Base-by-base conservation (phyloP, 2,797 vertebrate species). In the Muraenolepis orangiensis region DNA sequence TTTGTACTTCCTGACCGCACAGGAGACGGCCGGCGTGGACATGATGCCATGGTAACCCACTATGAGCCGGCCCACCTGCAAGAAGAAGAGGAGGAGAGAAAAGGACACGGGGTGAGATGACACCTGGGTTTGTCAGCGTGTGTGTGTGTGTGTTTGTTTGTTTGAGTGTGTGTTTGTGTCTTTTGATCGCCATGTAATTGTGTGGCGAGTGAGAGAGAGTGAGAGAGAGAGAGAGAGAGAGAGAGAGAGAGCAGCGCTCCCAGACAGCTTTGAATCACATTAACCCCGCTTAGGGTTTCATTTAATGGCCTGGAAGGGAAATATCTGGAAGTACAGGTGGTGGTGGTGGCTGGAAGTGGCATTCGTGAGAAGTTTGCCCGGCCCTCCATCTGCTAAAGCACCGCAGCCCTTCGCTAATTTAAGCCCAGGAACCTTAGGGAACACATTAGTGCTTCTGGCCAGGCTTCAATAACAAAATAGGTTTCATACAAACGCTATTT, bases 31-130 rank as follows among this genome's bases (percentile, higher is more conserved):
- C 0, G 97, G 97, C 0, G 97, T 98, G 78, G 97, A 98, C 84
- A 99, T 95, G 86, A 98, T 94, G 40, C 98, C 97, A 0, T 97
- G 94, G 91, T 97, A 96, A 82, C 97, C 98, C 3, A 99, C 95
- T 76, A 98, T 95, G 81, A 99, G 83, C 66, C 94, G 95, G 36
- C 96, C 96, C 46, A 99, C 95, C 97, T 99, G 91, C 57, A 26
- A 4, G 57, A 71, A 77, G 76, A 75, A 36, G 67, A 57, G 51
- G n/a, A 26, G 57, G 57, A 64, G 42, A 42, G 1, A 66, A 40
- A 81, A 86, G 75, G 80, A 78, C 84, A 84, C 82, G 73, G 78
- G 64, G 61, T 46, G 26, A 61, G 51, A 26, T 11, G n/a, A 26
- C n/a, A 26, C 51, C 51, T 12, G n/a, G 23, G 51, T 61, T 51